These are phyloP conservation scores for Sebastes kiyomatsui DNA, from an alignment of 2,797 vertebrate species.

Conservation along the genomic window DNA sequence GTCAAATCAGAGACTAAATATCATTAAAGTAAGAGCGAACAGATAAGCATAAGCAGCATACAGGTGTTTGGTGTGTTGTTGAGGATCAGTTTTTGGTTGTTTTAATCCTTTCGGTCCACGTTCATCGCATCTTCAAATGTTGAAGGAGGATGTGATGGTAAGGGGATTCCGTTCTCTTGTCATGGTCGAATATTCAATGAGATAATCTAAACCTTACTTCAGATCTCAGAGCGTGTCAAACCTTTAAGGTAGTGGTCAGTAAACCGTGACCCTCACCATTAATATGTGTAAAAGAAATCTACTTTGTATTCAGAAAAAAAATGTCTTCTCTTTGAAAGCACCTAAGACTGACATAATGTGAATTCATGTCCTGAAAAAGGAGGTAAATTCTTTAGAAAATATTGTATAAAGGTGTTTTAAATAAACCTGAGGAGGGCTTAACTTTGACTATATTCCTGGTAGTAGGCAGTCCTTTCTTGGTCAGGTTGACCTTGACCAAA, in stretches of 20 bases:
- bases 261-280: background rate
- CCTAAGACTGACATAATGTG: background rate
- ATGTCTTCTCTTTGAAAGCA: background rate
- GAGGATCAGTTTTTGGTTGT: background rate
- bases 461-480: background rate
- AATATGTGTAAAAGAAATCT: background rate
- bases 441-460: background rate
- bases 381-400: background rate
- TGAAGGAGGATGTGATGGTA: background rate
- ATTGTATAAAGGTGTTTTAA: background rate
- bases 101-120: background rate
- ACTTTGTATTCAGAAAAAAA: background rate
- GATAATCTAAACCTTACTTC: background rate
- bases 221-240: background rate
- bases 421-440: background rate
- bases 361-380: background rate
- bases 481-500: background rate
- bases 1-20: background rate
- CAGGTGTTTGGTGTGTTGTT: background rate
- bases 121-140: background rate
- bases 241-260: background rate
- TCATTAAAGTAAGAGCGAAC: background rate
- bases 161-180: background rate
- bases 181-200: background rate
- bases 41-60: background rate